A percentile compares a stretch with the other conserved stretches of the same genome.
These are phyloP conservation scores for Drosophila setifemur DNA, from an alignment of 1,140 invertebrate genomes.

Conservation along the genomic window DNA sequence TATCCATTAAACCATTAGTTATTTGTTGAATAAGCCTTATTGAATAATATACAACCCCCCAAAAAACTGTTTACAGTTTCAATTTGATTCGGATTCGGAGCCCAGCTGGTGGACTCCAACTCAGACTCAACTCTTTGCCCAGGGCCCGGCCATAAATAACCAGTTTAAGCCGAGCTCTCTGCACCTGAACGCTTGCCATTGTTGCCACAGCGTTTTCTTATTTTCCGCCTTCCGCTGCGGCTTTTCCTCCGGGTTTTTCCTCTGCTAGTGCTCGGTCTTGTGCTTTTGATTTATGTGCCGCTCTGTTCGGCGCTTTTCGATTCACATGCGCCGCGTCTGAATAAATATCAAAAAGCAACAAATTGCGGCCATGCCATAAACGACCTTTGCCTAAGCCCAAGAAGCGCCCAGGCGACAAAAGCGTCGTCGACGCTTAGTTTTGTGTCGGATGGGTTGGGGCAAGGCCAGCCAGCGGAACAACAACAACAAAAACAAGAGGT, in stretches of 20 bases:
- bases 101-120: constrained; percentile 1
- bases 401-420: constrained; percentile 22
- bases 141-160: constrained; percentile 63
- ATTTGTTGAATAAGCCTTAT: neutral
- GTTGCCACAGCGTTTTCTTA: constrained; percentile 33
- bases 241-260: constrained; percentile 36
- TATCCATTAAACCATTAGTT: no score
- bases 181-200: constrained; percentile 51
- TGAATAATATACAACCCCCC: neutral
- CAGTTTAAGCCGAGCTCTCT: constrained; percentile 53
- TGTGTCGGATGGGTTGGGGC: constrained; percentile 55
- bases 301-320: constrained; percentile 40
- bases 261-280: constrained; percentile 26
- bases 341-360: constrained; percentile 80
- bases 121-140: constrained; percentile 45
- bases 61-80: neutral
- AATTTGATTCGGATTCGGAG: neutral
- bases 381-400: constrained; percentile 30
- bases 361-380: constrained; percentile 61
- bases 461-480: constrained; percentile 46
- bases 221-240: constrained; percentile 34
- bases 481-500: no score
- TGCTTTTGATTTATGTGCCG: constrained; percentile 61
- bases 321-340: constrained; percentile 55
- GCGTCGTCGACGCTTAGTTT: constrained; percentile 62